Percentiles rank a stretch among this genome's conserved stretches.
Evolutionary conservation across 2,888 invertebrate genomes (phyloP).

Genomic region (Euclidia mi): DNA sequence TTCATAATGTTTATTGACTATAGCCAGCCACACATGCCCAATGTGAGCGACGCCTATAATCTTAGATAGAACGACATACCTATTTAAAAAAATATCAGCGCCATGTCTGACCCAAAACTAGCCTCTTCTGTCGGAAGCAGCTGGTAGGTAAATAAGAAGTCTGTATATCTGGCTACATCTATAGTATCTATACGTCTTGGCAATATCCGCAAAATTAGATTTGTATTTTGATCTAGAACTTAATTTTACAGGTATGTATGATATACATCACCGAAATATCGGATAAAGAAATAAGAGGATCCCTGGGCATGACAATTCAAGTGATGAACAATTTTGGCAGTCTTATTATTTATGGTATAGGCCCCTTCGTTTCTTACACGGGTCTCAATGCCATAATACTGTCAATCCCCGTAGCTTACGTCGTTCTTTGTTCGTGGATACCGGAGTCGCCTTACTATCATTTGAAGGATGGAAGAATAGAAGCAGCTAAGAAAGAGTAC

Average conservation of each 20-base stretch:
- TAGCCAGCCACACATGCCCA: no score
- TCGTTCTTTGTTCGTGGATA: slow-evolving; percentile 87
- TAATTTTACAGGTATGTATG: slow-evolving; percentile 81
- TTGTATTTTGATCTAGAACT: background rate
- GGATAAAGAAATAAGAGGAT: slow-evolving; percentile 85
- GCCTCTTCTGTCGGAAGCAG: no score
- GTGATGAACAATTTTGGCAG: slow-evolving; percentile 86
- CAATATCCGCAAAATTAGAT: no score
- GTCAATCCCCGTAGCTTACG: slow-evolving; percentile 83
- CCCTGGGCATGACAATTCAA: slow-evolving; percentile 85
- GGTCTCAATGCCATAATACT: slow-evolving; percentile 81
- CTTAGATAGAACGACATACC: no score
- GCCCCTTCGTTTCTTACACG: slow-evolving; percentile 85
- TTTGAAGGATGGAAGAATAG: slow-evolving; percentile 85
- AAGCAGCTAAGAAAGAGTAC: slow-evolving; percentile 83
- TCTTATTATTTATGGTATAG: slow-evolving; percentile 80
- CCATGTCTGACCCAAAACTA: no score
- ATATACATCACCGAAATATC: slow-evolving; percentile 88
- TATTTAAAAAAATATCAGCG: no score
- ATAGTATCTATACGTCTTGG: no score
- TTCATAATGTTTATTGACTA: no score
- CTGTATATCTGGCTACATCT: no score
- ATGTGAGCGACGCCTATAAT: no score
- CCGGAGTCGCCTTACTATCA: slow-evolving; percentile 91
- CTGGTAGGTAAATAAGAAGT: no score